phyloP scores from a whole-genome alignment of 2,797 vertebrate genomes.

The Phataginus tricuspis region DNA sequence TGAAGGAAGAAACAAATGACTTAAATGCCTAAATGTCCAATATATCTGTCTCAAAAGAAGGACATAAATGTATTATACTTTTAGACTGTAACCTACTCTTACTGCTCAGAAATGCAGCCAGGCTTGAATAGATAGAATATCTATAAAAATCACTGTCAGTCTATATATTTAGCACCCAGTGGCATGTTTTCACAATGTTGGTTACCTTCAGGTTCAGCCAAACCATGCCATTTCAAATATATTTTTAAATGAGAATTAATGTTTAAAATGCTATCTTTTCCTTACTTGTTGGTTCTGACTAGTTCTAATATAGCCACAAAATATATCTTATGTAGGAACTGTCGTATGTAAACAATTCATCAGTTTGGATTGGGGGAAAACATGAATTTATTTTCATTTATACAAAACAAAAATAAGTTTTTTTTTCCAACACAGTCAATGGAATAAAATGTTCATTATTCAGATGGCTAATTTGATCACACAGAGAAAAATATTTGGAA shows the following conservation, averaged over 20 bases:
- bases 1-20: conserved; percentile 10
- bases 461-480: conserved; percentile 30
- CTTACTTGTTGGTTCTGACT: neutral
- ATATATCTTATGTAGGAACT: neutral
- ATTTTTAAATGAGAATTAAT: conserved; percentile 33
- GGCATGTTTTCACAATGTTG: conserved; percentile 29
- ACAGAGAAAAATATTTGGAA: conserved; percentile 3
- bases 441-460: conserved; percentile 40
- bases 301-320: neutral
- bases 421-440: neutral
- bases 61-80: conserved; percentile 35
- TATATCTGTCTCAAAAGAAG: neutral
- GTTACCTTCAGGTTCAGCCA: conserved; percentile 6
- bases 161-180: conserved; percentile 40
- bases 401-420: conserved; percentile 39
- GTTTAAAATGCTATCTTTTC: conserved; percentile 1
- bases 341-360: conserved; percentile 34
- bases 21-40: conserved; percentile 50
- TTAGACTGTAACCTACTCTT: neutral
- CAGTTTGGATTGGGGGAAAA: neutral
- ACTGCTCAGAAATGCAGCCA: conserved; percentile 26
- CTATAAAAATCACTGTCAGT: conserved; percentile 50
- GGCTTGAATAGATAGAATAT: conserved; percentile 14
- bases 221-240: neutral
- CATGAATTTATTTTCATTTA: conserved; percentile 27